Evolutionary conservation across 2,888 invertebrate species (phyloP), one percentile per base, ranked within the genome.

Genomic region (Entomobrya multifasciata): DNA sequence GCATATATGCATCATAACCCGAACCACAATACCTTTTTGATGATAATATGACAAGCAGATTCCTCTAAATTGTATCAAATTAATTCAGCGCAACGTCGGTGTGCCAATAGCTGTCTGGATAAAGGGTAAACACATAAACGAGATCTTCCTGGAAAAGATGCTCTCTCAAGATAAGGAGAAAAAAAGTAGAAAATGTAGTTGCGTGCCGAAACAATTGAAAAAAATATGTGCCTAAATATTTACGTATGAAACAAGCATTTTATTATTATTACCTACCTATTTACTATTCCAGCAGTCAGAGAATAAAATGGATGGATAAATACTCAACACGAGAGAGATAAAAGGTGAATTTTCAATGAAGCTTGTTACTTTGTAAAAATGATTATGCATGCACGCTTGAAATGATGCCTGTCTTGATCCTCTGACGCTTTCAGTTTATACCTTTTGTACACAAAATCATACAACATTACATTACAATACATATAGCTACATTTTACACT

Each of bases 81-180:
- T 65, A 65, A 36, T 65, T 36, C 30, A 65, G 36, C 36, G n/a
- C 36, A 36, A 62, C 60, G 27, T 3, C 11, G 5, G 36, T 65
- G 27, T 65, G 65, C 36, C 65, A 36, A 36, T 65, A 67, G 22
- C 41, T 67, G 41, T 13, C n/a, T 67, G 47, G 47, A n/a, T n/a
- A n/a, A 70, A n/a, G 47, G 47, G 47, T 47, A 70, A 67, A 70
- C 70, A 47, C 27, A 36, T 76, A 83, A 83, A 83, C 76, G 83
- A 77, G 76, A 65, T 76, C 65, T 83, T 83, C 83, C 83, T 77
- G 76, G 83, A 83, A 83, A 49, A 57, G 62, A 70, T 70, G 22
- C 47, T 70, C n/a, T 70, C 8, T 60, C 44, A 36, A 20, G 76
- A 55, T 57, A 55, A 41, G 20, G 41, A 36, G 22, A 57, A 57